Evolutionary conservation across 2,113 vertebrate genomes (phyloP), one percentile per base, ranked within the genome.

Genomic region (Rhizomys pruinosus): DNA sequence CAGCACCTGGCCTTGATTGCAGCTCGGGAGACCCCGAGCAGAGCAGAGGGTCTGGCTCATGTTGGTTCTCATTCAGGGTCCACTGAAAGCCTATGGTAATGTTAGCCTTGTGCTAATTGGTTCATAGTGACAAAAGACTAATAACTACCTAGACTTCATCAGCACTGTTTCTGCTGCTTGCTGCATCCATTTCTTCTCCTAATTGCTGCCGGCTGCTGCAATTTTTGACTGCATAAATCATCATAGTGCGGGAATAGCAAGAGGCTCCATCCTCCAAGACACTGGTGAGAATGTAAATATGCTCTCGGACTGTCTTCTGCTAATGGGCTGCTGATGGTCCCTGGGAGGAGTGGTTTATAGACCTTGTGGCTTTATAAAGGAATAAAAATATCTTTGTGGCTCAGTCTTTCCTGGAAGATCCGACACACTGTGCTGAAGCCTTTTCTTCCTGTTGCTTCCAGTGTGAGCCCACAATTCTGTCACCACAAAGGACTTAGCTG

Each of bases 331-430:
- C 57, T 27, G 20, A 15, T 9, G 1, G 5, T 42, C 32, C 13
- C 47, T 2, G 69, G 39, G 32, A 94, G 84, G 23, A 61, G 90
- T 59, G 37, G 55, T 73, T 81, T 73, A 73, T 11, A 73, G 73
- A 79, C 80, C 42, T 69, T 29, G 88, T 84, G 78, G 63, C 64
- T 93, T 93, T 47, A 52, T 44, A 91, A 69, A 55, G 42, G 71
- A 88, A 57, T 44, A 84, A 77, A 91, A 91, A 89, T 92, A 88
- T 64, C 69, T 66, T 68, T 12, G 16, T 37, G 81, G 42, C 63
- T 11, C 59, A 84, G 84, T 34, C 84, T 87, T 95, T 89, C 90
- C 87, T 84, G 59, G 92, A 95, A 96, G 87, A 92, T 52, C 74
- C 19, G 22, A 94, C 59, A 72, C 13, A 27, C 85, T 32, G 16